A percentile compares a stretch with the other conserved stretches of the same genome.
Conservation (phyloP, 2,797 vertebrate species). For the Neosilurus mollespiculum region DNA sequence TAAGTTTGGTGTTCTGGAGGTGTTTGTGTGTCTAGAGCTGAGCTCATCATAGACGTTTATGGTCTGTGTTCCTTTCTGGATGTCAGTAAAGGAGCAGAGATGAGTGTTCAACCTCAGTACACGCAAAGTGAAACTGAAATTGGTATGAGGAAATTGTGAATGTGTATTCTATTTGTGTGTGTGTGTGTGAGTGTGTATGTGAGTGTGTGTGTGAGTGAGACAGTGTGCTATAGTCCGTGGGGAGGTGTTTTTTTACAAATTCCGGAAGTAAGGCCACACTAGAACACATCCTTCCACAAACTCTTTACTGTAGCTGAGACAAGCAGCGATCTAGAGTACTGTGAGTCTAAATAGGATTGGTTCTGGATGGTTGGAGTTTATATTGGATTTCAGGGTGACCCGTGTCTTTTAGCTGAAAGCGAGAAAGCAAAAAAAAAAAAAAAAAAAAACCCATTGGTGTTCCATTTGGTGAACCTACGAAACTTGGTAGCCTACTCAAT, state of each 20-base stretch:
- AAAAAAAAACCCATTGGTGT: not conserved
- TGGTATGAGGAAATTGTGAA: slow-evolving; percentile 33
- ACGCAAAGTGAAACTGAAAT: slow-evolving; percentile 43
- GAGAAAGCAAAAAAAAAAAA: not conserved
- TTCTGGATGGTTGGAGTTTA: not conserved
- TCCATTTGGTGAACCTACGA: not conserved
- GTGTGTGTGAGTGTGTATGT: slow-evolving; percentile 46
- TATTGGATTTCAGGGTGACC: not conserved
- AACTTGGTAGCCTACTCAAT: not conserved
- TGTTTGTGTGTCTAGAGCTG: not conserved
- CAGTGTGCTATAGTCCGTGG: not conserved
- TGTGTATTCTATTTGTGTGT: slow-evolving; percentile 48
- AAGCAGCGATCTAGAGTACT: not conserved
- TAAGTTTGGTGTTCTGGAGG: not conserved
- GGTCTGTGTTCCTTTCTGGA: not conserved
- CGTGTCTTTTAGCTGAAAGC: not conserved
- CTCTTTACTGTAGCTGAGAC: not conserved
- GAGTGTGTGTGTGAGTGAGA: not conserved
- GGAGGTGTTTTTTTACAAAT: slow-evolving; percentile 44
- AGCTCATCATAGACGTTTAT: too few relatives aligned
- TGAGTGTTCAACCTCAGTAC: slow-evolving; percentile 6
- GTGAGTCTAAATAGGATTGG: not conserved
- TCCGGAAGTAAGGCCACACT: slow-evolving; percentile 31
- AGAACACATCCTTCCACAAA: slow-evolving; percentile 42
- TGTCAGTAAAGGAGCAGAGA: not conserved